Base-by-base conservation (phyloP, 2,888 invertebrate genomes). In the Cyaniris semiargus region DNA sequence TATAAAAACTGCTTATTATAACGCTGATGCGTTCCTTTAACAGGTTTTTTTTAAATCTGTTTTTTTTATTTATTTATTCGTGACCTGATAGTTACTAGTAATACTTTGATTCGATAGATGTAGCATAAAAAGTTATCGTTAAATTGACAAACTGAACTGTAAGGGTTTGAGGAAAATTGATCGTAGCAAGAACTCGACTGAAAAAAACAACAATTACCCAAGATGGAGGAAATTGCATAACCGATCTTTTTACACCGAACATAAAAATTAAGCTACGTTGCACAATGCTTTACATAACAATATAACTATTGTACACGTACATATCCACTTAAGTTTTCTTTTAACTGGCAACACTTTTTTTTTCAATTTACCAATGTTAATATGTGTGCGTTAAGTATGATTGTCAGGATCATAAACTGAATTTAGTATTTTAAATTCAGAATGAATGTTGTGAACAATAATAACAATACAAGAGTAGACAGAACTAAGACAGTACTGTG, bases 1-100 rank as follows among this genome's bases (percentile, higher is more conserved):
- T 78, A 78, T 76, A 66, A 27, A 27, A 5, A 31, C 15, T 31
- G 66, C 27, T 31, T 66, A 66, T 66, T 15, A 27, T 66, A 31
- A 27, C 1, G 66, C 15, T 10, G 15, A 18, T 15, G 66, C 6
- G 27, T 27, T 27, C 18, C 21, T 60, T 2, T 21, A 58, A 58
- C 3, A 18, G 53, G 15, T 53, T 18, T 53, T 1, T 56, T n/a
- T 56, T n/a, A 7, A 1, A 21, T 10, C 2, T n/a, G 3, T 7
- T n/a, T 58, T n/a, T 58, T 58, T 21, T 53, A 4, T 18, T 3
- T 18, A 18, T 53, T 53, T 53, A 18, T 53, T 53, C 18, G 18
- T 53, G 1, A 34, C 7, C 34, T 34, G 34, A 34, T 38, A 38
- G 0, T 38, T 0, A 8, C 2, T 8, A 38, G 8, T 8, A 0